Percentiles rank a stretch among this genome's conserved stretches.
Conservation (phyloP, 1,140 invertebrate genomes). For the Brachionus asplanchnoidis region DNA sequence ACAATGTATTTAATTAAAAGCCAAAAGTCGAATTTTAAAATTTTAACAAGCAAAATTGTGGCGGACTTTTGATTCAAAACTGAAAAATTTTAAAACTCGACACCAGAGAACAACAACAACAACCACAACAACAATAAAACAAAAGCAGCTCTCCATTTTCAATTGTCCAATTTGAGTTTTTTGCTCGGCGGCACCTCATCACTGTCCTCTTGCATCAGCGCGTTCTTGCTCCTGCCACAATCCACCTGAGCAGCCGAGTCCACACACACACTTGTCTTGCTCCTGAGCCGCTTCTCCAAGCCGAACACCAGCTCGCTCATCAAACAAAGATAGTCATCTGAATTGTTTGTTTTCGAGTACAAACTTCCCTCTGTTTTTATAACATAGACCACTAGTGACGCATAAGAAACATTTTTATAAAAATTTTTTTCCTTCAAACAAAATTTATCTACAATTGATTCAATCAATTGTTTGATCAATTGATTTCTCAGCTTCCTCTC, state of each 20-base stretch:
- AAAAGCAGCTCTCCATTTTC: not conserved
- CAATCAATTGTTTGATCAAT: conserved; percentile 6
- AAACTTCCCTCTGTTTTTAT: not conserved
- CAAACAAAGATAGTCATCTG: conserved; percentile 21
- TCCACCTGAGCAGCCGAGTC: not conserved
- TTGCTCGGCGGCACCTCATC: not conserved
- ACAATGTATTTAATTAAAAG: not conserved
- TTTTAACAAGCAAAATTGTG: not conserved
- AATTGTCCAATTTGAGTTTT: conserved; percentile 18
- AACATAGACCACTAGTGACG: not conserved
- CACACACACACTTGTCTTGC: not conserved
- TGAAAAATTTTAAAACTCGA: not conserved
- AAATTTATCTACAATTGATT: not conserved
- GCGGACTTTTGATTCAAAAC: not conserved
- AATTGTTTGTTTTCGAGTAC: not conserved
- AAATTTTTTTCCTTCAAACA: conserved; percentile 25
- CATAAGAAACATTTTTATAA: conserved; percentile 24
- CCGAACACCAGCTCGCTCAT: not conserved
- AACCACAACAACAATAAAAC: not conserved
- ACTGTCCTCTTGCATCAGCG: not conserved
- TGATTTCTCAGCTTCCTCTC: not conserved
- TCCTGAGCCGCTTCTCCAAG: not conserved
- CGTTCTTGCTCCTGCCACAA: not conserved
- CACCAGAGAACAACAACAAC: not conserved
- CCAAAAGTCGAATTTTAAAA: not conserved